These are phyloP conservation scores for Caracal caracal DNA, from an alignment of 2,113 vertebrate genomes.

Conservation along the genomic window DNA sequence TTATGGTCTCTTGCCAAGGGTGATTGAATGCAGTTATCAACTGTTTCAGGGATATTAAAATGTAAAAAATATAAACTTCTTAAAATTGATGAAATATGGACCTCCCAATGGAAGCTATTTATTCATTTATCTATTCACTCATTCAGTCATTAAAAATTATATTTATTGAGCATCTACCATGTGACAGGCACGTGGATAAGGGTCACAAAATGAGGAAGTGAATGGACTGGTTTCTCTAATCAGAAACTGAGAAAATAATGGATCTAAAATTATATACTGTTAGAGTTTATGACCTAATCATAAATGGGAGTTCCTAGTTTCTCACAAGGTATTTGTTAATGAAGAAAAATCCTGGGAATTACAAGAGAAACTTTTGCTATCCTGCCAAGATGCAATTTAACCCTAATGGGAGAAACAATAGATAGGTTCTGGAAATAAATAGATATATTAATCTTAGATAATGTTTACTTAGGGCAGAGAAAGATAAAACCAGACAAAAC, in stretches of 20 bases:
- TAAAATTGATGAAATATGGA: neutral
- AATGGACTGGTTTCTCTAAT: neutral
- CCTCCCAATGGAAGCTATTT: neutral
- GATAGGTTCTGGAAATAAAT: constrained; percentile 4
- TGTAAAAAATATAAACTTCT: neutral
- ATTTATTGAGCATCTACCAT: neutral
- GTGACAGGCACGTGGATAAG: neutral
- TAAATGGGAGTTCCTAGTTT: neutral
- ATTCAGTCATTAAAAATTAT: neutral
- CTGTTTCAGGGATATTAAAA: neutral
- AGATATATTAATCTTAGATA: neutral
- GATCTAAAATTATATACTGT: neutral
- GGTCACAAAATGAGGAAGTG: neutral
- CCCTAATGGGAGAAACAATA: neutral
- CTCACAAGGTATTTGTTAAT: neutral
- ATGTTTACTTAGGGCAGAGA: neutral
- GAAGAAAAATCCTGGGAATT: neutral
- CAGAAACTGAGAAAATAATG: neutral
- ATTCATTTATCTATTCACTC: constrained; percentile 19
- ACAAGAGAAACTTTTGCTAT: neutral
- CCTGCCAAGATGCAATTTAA: neutral
- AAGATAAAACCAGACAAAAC: neutral
- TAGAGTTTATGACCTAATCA: neutral
- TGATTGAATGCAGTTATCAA: neutral
- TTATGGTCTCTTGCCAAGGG: neutral